A percentile compares a stretch with the other conserved stretches of the same genome.
Conservation (phyloP, 2,113 vertebrate species). For the Plecotus auritus region DNA sequence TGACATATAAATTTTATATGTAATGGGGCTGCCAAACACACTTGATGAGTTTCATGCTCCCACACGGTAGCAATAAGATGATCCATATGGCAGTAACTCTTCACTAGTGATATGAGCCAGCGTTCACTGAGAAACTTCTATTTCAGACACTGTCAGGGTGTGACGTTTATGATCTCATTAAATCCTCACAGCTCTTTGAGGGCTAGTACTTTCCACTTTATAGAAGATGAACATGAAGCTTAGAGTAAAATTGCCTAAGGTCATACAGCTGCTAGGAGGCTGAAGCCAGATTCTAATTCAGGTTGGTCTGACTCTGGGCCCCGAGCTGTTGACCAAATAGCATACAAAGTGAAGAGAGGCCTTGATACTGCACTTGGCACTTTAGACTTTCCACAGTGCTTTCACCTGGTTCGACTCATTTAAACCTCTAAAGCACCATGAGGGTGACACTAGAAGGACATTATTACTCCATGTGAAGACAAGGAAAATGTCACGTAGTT, state of each 20-base stretch:
- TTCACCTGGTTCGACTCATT: not conserved
- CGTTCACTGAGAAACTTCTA: not conserved
- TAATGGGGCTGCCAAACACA: not conserved
- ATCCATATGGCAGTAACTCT: not conserved
- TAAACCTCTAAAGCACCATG: not conserved
- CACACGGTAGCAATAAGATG: not conserved
- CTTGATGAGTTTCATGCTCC: not conserved
- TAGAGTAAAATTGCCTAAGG: not conserved
- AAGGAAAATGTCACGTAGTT: not conserved
- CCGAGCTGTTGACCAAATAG: not conserved
- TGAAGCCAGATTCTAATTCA: not conserved
- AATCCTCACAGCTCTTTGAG: slow-evolving; percentile 29
- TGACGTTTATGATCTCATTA: not conserved
- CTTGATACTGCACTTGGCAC: not conserved
- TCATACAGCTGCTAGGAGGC: not conserved
- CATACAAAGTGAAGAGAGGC: not conserved
- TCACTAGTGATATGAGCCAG: not conserved
- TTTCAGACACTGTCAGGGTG: not conserved
- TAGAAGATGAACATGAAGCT: not conserved
- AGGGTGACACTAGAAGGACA: not conserved
- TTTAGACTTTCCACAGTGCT: not conserved
- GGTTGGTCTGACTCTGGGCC: not conserved
- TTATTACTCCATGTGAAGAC: not conserved
- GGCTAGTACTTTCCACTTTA: not conserved
- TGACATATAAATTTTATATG: not conserved